Conservation (phyloP, 2,113 vertebrate species). For the Sapayoa aenigma region DNA sequence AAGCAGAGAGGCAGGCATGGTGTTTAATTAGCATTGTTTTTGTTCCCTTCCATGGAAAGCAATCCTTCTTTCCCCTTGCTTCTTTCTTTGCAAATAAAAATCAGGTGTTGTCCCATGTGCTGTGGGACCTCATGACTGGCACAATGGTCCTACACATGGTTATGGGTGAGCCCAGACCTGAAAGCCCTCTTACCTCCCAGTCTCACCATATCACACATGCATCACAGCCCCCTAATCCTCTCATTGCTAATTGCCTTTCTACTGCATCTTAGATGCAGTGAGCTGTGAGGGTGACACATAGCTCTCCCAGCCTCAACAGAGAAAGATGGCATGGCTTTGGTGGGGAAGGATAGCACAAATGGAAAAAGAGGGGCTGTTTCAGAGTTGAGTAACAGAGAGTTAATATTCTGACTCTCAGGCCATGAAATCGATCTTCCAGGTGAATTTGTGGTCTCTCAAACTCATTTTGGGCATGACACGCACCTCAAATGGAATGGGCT, state of each 20-base stretch:
- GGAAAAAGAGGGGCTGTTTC: background rate
- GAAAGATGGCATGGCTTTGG: background rate
- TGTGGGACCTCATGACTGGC: background rate
- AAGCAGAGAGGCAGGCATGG: background rate
- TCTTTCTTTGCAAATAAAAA: background rate
- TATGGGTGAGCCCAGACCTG: background rate
- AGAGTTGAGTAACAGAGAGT: constrained; percentile 23
- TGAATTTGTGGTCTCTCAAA: constrained; percentile 48
- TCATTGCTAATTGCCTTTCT: background rate
- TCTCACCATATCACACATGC: background rate
- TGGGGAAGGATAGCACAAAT: background rate
- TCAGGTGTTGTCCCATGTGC: background rate
- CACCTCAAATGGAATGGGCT: constrained; percentile 34
- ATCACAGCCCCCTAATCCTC: background rate
- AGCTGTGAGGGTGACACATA: fast-evolving
- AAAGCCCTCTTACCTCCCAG: background rate
- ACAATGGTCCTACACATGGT: background rate
- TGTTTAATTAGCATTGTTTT: background rate
- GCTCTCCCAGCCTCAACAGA: background rate
- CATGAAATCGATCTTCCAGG: constrained; percentile 63
- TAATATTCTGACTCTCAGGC: constrained; percentile 45
- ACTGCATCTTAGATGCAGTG: background rate
- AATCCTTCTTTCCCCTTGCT: background rate
- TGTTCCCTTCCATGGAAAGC: background rate
- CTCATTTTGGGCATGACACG: background rate